phyloP scores from a whole-genome alignment of 2,888 invertebrate genomes.

The Cynaeus angustus region DNA sequence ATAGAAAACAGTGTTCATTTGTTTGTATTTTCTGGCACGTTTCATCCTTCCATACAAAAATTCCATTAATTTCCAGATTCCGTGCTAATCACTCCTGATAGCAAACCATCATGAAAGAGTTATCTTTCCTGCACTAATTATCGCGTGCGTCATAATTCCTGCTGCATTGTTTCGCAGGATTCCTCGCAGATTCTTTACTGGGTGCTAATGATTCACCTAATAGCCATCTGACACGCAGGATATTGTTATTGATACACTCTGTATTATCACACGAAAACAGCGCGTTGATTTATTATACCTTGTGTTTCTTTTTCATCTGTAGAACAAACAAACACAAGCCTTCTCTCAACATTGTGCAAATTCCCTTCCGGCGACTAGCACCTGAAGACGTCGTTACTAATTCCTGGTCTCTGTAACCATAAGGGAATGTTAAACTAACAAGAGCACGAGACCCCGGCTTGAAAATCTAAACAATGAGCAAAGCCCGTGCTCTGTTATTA shows the following conservation, averaged over 20 bases:
- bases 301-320: slow-evolving; percentile 19
- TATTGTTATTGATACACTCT: slow-evolving; percentile 59
- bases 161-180: slow-evolving; percentile 57
- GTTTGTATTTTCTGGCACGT: too few relatives aligned
- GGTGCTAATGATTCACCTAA: slow-evolving; percentile 61
- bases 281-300: slow-evolving; percentile 21
- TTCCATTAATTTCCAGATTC: slow-evolving; percentile 38
- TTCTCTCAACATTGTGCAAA: slow-evolving; percentile 19
- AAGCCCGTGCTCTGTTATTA: slow-evolving; percentile 49
- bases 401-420: slow-evolving; percentile 38
- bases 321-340: slow-evolving; percentile 18
- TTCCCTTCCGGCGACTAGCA: slow-evolving; percentile 20
- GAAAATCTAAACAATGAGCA: slow-evolving; percentile 52
- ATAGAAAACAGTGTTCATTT: too few relatives aligned
- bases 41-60: background rate
- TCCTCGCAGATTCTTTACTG: slow-evolving; percentile 59
- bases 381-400: slow-evolving; percentile 41
- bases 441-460: slow-evolving; percentile 43
- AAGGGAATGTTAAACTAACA: slow-evolving; percentile 50
- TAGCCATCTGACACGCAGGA: slow-evolving; percentile 60
- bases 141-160: slow-evolving; percentile 58
- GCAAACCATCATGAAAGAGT: slow-evolving; percentile 54
- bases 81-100: slow-evolving; percentile 44
- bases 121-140: slow-evolving; percentile 57
- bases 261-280: slow-evolving; percentile 18